Evolutionary conservation across 2,113 vertebrate genomes (phyloP).

Genomic region (Chaetura pelagica): DNA sequence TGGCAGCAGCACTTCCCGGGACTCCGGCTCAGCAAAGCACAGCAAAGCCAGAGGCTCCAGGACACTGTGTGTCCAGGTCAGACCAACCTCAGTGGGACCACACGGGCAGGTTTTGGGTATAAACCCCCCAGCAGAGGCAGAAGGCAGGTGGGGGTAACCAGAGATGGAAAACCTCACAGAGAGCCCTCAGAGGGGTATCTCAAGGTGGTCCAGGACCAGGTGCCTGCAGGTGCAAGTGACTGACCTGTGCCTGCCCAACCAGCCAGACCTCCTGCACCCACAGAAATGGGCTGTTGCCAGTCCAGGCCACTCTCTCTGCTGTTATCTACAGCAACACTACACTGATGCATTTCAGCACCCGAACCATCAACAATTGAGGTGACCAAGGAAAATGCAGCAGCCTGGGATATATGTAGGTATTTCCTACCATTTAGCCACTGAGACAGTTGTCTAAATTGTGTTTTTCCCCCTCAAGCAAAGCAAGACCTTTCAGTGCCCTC

Average conservation of each 20-base stretch:
- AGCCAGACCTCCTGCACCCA: not conserved
- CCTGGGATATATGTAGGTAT: not conserved
- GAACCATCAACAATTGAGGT: not conserved
- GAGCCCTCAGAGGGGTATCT: not conserved
- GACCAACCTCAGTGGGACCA: not conserved
- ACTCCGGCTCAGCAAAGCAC: not conserved
- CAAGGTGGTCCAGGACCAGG: fast-evolving
- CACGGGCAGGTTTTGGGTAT: fast-evolving
- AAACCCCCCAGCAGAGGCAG: not conserved
- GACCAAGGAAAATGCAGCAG: not conserved
- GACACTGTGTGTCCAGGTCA: fast-evolving
- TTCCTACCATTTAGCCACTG: not conserved
- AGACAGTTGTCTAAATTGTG: not conserved
- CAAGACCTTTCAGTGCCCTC: not conserved
- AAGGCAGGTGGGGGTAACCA: not conserved
- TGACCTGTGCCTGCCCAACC: not conserved
- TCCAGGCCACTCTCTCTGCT: not conserved
- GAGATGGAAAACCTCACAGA: fast-evolving
- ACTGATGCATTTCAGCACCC: not conserved
- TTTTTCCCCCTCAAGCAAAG: not conserved
- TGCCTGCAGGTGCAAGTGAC: not conserved
- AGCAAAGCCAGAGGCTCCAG: not conserved
- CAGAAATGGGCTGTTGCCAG: not conserved
- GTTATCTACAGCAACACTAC: not conserved
- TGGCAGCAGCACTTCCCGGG: too few relatives aligned